A percentile compares a stretch with the other conserved stretches of the same genome.
Conservation (phyloP, 2,888 invertebrate species). For the Mythimna pallens region DNA sequence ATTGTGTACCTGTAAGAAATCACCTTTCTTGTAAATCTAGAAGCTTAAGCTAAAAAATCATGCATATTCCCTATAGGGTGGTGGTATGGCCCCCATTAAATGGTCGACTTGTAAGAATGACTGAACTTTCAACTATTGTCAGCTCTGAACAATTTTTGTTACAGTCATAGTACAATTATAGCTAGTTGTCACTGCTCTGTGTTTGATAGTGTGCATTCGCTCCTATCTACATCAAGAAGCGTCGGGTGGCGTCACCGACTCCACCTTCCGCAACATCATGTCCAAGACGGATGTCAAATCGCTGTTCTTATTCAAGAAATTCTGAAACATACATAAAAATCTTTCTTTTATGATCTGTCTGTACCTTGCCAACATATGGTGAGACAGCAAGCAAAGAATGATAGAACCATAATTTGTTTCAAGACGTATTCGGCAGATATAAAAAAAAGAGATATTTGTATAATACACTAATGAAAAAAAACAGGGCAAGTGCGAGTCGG, state of each 20-base stretch:
- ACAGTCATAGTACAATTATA: neutral
- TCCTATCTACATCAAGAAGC: conserved; percentile 5
- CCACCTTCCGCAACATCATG: neutral
- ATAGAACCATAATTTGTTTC: too few species aligned
- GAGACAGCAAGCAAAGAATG: too few species aligned
- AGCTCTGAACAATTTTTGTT: neutral
- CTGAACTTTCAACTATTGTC: neutral
- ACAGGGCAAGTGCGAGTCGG: too few species aligned
- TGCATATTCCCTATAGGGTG: too few species aligned
- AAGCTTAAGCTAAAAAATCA: too few species aligned
- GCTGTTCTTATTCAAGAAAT: neutral
- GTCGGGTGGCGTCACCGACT: conserved; percentile 11
- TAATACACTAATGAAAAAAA: too few species aligned
- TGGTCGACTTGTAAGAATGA: neutral
- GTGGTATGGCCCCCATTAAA: neutral
- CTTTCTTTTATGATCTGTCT: neutral
- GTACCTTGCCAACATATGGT: too few species aligned
- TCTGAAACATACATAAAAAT: neutral
- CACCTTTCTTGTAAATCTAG: too few species aligned
- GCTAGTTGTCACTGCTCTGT: neutral
- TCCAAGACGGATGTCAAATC: neutral
- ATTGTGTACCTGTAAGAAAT: too few species aligned
- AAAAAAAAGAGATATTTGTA: too few species aligned
- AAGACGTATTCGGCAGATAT: too few species aligned
- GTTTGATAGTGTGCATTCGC: too few species aligned